phyloP scores from a whole-genome alignment of 2,113 vertebrate genomes.

The Siniperca knerii region DNA sequence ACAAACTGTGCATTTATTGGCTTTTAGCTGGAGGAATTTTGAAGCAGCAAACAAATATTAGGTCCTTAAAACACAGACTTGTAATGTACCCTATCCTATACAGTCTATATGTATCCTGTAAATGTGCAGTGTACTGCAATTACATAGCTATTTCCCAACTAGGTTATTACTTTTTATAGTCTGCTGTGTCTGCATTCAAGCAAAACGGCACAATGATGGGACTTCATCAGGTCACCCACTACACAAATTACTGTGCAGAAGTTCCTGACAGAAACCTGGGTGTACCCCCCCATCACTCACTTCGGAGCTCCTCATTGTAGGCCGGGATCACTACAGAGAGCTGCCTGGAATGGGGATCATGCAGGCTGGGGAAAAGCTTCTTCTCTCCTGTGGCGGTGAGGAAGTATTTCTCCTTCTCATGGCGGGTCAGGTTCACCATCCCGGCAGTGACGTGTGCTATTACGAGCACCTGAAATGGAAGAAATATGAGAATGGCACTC shows the following conservation, averaged over 20 bases:
- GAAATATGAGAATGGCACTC: background rate
- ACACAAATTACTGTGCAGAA: background rate
- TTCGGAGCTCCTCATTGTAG: constrained; percentile 92
- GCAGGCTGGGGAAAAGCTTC: constrained; percentile 87
- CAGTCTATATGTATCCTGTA: background rate
- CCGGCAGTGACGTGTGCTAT: constrained; percentile 89
- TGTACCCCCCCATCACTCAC: constrained; percentile 68
- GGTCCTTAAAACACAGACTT: background rate
- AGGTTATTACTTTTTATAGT: background rate
- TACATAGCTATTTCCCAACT: background rate
- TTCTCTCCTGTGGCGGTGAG: constrained; percentile 81
- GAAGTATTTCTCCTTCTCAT: constrained; percentile 90
- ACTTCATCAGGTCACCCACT: background rate
- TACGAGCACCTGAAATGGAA: constrained; percentile 81
- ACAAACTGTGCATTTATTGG: background rate
- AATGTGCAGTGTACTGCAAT: background rate
- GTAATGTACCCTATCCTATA: background rate
- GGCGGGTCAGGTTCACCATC: constrained; percentile 80
- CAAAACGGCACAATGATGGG: background rate
- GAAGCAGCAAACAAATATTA: background rate
- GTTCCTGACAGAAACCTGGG: background rate
- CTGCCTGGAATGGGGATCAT: constrained; percentile 86
- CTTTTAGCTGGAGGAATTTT: background rate
- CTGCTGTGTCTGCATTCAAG: background rate
- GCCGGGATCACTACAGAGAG: constrained; percentile 94